phyloP scores from a whole-genome alignment of 2,888 invertebrate species.

The Mesorhabditis sp. region DNA sequence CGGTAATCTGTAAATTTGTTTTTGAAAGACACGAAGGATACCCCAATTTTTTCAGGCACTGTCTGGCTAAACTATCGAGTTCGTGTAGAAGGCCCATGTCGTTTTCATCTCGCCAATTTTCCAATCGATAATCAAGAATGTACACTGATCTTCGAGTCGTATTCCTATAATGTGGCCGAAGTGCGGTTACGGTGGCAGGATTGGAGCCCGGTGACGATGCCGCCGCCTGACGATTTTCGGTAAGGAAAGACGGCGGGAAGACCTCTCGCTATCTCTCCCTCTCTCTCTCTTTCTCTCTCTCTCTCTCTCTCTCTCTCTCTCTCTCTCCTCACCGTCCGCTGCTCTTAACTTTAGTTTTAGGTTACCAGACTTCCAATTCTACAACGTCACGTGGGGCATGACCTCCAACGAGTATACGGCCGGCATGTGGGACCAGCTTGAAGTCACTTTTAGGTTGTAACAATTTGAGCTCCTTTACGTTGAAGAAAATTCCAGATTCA shows the following conservation, averaged over 20 bases:
- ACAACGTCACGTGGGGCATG: conserved; percentile 51
- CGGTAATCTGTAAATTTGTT: neutral
- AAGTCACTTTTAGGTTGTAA: conserved; percentile 48
- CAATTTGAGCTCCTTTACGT: too few species aligned
- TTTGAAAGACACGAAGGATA: neutral
- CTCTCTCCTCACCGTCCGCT: too few species aligned
- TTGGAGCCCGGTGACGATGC: conserved; percentile 55
- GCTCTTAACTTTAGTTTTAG: too few species aligned
- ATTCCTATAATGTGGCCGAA: conserved; percentile 55
- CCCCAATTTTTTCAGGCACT: conserved; percentile 36
- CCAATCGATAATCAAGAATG: conserved; percentile 55
- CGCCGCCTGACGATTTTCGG: conserved; percentile 42
- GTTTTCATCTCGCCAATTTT: conserved; percentile 48
- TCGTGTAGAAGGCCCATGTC: conserved; percentile 52
- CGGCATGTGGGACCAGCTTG: conserved; percentile 57
- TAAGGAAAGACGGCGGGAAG: neutral
- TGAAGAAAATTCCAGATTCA: too few species aligned
- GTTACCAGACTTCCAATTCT: conserved; percentile 55
- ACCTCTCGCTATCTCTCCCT: too few species aligned
- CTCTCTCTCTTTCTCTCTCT: too few species aligned
- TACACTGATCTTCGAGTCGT: conserved; percentile 54
- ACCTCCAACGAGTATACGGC: conserved; percentile 46
- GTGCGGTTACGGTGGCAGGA: conserved; percentile 50
- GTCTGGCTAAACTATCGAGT: conserved; percentile 57
- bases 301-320: too few species aligned